Evolutionary conservation across 1,140 invertebrate species (phyloP).

Genomic region (Palaemon carinicauda): DNA sequence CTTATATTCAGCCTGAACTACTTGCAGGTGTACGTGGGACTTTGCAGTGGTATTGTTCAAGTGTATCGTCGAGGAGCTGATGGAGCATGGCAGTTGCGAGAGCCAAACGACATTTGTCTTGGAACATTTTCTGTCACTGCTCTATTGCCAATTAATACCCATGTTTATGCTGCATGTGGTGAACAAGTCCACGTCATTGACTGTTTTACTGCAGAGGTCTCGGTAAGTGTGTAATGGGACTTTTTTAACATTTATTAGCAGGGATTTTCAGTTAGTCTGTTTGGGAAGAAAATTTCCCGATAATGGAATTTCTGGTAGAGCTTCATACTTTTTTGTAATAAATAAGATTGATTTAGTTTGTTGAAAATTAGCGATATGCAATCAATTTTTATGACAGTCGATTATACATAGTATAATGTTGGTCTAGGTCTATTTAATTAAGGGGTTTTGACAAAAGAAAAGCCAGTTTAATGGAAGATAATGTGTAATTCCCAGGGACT

Average conservation of each 20-base stretch:
- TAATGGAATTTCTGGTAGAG: too few species aligned
- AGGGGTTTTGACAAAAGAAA: too few species aligned
- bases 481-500: too few species aligned
- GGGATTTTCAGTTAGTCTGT: too few species aligned
- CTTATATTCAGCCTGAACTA: not conserved
- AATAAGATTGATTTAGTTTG: too few species aligned
- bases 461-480: too few species aligned
- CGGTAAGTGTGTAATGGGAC: slow-evolving; percentile 63
- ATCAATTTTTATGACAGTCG: too few species aligned
- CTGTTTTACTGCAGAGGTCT: slow-evolving; percentile 78
- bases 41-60: slow-evolving; percentile 50
- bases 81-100: slow-evolving; percentile 77
- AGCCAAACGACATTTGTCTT: slow-evolving; percentile 75
- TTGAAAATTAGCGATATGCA: too few species aligned
- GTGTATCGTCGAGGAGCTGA: slow-evolving; percentile 61
- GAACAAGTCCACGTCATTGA: slow-evolving; percentile 84
- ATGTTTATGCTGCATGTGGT: slow-evolving; percentile 83
- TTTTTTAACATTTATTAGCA: not conserved
- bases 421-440: too few species aligned
- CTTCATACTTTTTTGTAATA: too few species aligned
- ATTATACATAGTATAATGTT: too few species aligned
- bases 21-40: slow-evolving; percentile 56
- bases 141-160: slow-evolving; percentile 82
- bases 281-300: too few species aligned
- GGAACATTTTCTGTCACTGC: slow-evolving; percentile 76